Percentiles rank a stretch among this genome's conserved stretches.
These are phyloP conservation scores for Lepidothrix coronata DNA, from an alignment of 2,113 vertebrate genomes.

Conservation along the genomic window DNA sequence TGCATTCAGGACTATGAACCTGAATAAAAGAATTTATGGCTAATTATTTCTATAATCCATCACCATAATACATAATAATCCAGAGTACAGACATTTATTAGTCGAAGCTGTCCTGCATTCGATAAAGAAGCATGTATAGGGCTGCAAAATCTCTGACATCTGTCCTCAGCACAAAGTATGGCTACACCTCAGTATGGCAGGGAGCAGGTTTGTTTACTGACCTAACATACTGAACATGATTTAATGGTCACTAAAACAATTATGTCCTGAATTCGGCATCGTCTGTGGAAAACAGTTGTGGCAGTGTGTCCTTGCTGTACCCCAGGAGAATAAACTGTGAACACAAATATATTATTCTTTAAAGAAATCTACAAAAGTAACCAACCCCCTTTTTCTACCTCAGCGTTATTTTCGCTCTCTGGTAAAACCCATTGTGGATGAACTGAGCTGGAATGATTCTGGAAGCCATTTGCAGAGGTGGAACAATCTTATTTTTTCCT, in stretches of 20 bases:
- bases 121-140: not conserved
- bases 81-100: not conserved
- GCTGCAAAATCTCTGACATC: not conserved
- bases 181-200: not conserved
- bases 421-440: constrained; percentile 72
- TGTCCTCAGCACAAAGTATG: not conserved
- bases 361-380: not conserved
- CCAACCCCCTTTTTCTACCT: not conserved
- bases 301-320: not conserved
- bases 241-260: not conserved
- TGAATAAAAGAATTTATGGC: not conserved
- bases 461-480: constrained; percentile 63
- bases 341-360: not conserved
- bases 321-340: not conserved
- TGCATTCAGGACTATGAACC: not conserved
- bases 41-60: not conserved
- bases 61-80: not conserved
- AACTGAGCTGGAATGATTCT: constrained; percentile 78
- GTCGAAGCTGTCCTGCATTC: not conserved
- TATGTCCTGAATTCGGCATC: not conserved
- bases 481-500: not conserved
- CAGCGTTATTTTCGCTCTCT: constrained; percentile 79
- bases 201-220: not conserved
- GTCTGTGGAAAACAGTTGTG: not conserved
- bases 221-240: not conserved